Conservation (phyloP, 2,113 vertebrate genomes). For the Setophaga coronata region DNA sequence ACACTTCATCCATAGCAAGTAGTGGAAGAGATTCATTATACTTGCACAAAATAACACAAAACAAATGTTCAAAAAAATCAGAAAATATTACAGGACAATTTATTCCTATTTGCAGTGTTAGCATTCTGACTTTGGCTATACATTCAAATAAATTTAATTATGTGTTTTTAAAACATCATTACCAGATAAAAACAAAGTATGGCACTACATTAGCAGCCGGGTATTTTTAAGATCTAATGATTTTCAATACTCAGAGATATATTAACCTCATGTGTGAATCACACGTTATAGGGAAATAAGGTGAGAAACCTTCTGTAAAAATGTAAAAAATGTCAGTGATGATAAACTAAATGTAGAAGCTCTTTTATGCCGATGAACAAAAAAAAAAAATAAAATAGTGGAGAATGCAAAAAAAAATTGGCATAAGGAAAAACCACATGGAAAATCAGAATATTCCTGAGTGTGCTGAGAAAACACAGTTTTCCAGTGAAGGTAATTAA, state of each 20-base stretch:
- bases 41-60: background rate
- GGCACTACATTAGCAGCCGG: background rate
- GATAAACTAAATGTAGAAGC: background rate
- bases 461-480: background rate
- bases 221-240: background rate
- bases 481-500: slow-evolving; percentile 8
- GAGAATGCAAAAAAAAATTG: background rate
- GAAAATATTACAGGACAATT: background rate
- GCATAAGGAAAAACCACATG: background rate
- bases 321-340: background rate
- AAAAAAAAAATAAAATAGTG: background rate
- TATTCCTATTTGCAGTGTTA: background rate
- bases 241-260: background rate
- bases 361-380: background rate
- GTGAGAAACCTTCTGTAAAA: background rate
- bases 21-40: background rate
- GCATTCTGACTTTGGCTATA: background rate
- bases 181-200: background rate
- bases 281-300: background rate
- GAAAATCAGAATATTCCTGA: background rate
- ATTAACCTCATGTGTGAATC: background rate
- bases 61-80: background rate
- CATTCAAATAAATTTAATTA: background rate
- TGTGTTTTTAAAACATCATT: background rate
- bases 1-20: background rate